These are phyloP conservation scores for Epizoanthus ramosus DNA, from an alignment of 92 coral and sea anemone genomes.

Conservation along the genomic window DNA sequence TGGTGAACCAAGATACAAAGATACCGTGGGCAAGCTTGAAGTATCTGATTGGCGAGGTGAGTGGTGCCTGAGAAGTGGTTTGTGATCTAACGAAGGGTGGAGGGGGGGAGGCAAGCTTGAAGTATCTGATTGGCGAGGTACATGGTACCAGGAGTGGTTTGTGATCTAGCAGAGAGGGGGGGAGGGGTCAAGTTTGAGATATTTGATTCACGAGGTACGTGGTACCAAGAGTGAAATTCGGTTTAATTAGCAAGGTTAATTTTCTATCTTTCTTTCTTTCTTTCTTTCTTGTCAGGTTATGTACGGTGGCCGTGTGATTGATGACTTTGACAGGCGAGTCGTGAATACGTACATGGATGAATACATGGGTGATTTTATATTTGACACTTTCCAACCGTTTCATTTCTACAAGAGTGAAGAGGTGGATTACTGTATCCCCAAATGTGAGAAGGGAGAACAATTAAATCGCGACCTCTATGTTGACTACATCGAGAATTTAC, in stretches of 20 bases:
- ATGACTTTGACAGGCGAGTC: constrained; percentile 98
- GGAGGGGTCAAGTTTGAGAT: constrained; percentile 64
- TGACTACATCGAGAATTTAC: constrained; percentile 82
- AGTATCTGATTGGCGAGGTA: constrained; percentile 97
- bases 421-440: constrained; percentile 87
- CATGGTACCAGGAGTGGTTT: background rate
- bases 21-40: constrained; percentile 99
- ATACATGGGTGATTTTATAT: constrained; percentile 99
- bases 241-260: too few relatives aligned
- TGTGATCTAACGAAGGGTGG: background rate
- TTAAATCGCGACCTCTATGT: constrained; percentile 87
- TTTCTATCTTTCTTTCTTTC: background rate
- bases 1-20: constrained; percentile 75
- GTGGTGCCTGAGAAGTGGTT: background rate
- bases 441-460: constrained; percentile 66
- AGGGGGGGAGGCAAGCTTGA: constrained; percentile 54
- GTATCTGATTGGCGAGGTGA: constrained; percentile 96
- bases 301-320: constrained; percentile 99
- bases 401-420: constrained; percentile 97
- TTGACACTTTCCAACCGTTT: constrained; percentile 99
- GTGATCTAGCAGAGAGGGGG: background rate
- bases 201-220: constrained; percentile 93
- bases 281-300: constrained; percentile 76
- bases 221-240: too few relatives aligned
- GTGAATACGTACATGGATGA: constrained; percentile 99